A percentile compares a stretch with the other conserved stretches of the same genome.
Conservation (phyloP, 1,140 invertebrate species). For the Caerostris extrusa region DNA sequence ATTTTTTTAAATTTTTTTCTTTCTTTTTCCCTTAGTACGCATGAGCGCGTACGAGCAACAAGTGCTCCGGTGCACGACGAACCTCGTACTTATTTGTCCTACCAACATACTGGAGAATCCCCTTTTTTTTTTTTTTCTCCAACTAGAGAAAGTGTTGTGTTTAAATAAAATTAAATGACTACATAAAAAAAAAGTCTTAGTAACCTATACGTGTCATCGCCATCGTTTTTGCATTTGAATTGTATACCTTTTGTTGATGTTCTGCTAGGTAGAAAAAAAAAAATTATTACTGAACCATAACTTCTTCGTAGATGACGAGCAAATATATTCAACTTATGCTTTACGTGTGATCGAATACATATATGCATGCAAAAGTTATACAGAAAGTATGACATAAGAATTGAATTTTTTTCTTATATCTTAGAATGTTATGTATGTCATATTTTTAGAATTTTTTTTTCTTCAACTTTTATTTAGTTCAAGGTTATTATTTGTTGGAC, state of each 20-base stretch:
- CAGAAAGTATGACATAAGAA: no score
- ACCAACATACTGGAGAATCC: constrained; percentile 27
- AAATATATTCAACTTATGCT: no score
- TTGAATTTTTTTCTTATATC: no score
- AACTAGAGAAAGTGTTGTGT: constrained; percentile 1
- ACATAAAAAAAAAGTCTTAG: no score
- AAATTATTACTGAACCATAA: background rate
- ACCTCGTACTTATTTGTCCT: constrained; percentile 15
- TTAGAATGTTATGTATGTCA: no score
- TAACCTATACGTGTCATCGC: background rate
- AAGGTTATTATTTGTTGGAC: no score
- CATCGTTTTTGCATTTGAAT: background rate
- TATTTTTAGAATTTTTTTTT: no score
- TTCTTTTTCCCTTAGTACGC: background rate
- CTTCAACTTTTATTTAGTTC: no score
- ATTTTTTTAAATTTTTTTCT: background rate
- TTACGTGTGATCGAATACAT: no score
- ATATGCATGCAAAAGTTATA: no score
- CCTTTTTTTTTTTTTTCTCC: background rate
- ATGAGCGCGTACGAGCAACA: constrained; percentile 21
- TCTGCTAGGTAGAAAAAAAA: background rate
- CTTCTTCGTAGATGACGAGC: background rate
- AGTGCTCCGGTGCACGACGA: background rate
- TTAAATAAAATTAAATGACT: background rate
- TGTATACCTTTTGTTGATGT: background rate